A percentile compares a stretch with the other conserved stretches of the same genome.
Conservation (phyloP, 30 jellyfish, hydroid and myxozoan genomes). For the Aurelia aurita region DNA sequence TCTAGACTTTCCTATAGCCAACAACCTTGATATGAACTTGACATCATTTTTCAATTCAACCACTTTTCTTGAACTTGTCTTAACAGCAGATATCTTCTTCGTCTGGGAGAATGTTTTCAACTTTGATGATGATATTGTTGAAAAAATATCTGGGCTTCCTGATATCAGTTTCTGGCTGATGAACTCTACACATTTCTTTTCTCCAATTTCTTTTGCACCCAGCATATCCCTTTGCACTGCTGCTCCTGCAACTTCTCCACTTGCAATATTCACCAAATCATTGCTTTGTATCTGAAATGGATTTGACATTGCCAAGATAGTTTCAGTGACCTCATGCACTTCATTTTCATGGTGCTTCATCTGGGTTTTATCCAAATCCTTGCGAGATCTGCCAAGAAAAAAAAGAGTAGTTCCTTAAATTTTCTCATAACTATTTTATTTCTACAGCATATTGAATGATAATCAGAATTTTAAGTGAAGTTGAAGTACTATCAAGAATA, state of each 20-base stretch:
- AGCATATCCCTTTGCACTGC: slow-evolving; percentile 31
- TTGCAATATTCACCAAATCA: slow-evolving; percentile 33
- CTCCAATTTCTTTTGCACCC: slow-evolving; percentile 40
- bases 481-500: no score
- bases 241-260: slow-evolving; percentile 55
- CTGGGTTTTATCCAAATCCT: slow-evolving; percentile 48
- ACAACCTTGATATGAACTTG: slow-evolving; percentile 14
- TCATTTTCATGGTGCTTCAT: slow-evolving; percentile 7
- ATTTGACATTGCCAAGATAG: slow-evolving; percentile 22
- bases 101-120: slow-evolving; percentile 17
- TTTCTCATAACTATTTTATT: no score
- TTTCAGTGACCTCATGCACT: slow-evolving; percentile 6
- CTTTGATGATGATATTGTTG: slow-evolving; percentile 3
- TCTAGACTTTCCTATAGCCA: slow-evolving; percentile 25
- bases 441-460: no score
- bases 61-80: slow-evolving; percentile 28
- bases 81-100: background rate
- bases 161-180: background rate
- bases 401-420: no score
- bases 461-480: no score
- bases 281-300: slow-evolving; percentile 33
- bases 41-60: slow-evolving; percentile 11
- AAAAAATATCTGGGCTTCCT: slow-evolving; percentile 49
- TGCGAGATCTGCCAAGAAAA: slow-evolving; percentile 21
- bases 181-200: slow-evolving; percentile 23